Evolutionary conservation across 2,797 vertebrate species (phyloP).

Genomic region (Coregonus suidteri): DNA sequence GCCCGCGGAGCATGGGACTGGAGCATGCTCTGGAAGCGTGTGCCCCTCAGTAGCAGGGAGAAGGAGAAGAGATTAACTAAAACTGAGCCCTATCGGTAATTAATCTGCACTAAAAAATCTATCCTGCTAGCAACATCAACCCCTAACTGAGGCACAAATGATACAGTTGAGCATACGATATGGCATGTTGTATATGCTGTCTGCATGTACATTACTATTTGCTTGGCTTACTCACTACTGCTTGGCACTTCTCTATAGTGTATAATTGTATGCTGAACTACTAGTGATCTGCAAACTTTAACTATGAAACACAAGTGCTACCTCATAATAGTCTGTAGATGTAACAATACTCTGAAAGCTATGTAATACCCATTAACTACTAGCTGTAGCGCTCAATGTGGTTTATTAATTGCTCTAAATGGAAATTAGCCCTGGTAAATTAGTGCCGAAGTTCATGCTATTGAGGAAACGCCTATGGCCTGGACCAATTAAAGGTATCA

Average conservation of each 20-base stretch:
- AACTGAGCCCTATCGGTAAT: conserved; percentile 99
- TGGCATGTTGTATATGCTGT: not conserved
- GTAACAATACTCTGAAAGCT: too few relatives aligned
- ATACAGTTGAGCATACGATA: not conserved
- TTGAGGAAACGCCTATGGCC: not conserved
- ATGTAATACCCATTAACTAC: too few relatives aligned
- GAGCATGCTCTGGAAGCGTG: conserved; percentile 99
- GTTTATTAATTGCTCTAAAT: too few relatives aligned
- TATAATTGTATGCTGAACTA: too few relatives aligned
- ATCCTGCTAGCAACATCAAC: conserved; percentile 7
- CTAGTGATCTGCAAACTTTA: too few relatives aligned
- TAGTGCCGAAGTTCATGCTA: not conserved
- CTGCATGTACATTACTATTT: not conserved
- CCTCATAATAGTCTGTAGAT: too few relatives aligned
- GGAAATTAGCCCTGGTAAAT: not conserved
- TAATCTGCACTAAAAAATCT: not conserved
- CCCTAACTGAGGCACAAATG: conserved; percentile 13
- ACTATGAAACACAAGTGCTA: too few relatives aligned
- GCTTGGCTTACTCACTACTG: not conserved
- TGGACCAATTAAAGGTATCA: not conserved
- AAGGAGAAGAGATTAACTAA: conserved; percentile 88
- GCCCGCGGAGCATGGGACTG: conserved; percentile 99
- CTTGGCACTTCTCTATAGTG: too few relatives aligned
- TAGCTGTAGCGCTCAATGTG: too few relatives aligned
- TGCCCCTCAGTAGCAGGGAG: conserved; percentile 89